Conservation (phyloP, 2,888 invertebrate genomes). For the Abrostola tripartita region DNA sequence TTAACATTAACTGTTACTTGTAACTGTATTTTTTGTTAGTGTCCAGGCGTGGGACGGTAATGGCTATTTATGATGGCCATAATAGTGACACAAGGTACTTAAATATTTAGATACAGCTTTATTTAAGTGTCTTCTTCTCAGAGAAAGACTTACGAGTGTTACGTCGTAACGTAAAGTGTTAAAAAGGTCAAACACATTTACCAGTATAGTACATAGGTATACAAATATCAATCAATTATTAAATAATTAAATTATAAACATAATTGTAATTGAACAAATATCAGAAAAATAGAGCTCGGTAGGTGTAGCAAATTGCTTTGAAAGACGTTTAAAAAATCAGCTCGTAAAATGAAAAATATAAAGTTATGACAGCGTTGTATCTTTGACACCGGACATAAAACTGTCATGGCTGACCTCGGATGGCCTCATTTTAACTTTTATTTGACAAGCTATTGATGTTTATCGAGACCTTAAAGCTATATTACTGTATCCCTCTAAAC, state of each 20-base stretch:
- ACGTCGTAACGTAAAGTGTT: too few relatives aligned
- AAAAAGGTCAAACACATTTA: too few relatives aligned
- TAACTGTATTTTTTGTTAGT: too few relatives aligned
- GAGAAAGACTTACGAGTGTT: too few relatives aligned
- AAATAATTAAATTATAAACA: too few relatives aligned
- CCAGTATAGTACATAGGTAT: too few relatives aligned
- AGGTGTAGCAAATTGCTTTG: constrained; percentile 8
- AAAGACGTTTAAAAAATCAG: constrained; percentile 9
- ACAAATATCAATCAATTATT: neutral
- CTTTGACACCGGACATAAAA: constrained; percentile 38
- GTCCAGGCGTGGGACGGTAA: too few relatives aligned
- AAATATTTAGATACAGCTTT: too few relatives aligned
- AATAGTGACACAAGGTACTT: too few relatives aligned
- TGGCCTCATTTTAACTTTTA: constrained; percentile 28
- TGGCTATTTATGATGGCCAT: too few relatives aligned
- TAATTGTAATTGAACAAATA: neutral
- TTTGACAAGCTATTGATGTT: constrained; percentile 36
- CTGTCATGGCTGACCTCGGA: constrained; percentile 25
- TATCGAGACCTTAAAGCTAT: constrained; percentile 10
- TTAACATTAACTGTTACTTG: too few relatives aligned
- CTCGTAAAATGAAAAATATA: constrained; percentile 24
- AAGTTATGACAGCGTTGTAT: constrained; percentile 15
- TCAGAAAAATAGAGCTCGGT: neutral
- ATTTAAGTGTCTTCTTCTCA: too few relatives aligned
- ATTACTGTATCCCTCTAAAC: neutral